These are phyloP conservation scores for Jaculus jaculus DNA, from an alignment of 2,113 vertebrate genomes.

Conservation along the genomic window DNA sequence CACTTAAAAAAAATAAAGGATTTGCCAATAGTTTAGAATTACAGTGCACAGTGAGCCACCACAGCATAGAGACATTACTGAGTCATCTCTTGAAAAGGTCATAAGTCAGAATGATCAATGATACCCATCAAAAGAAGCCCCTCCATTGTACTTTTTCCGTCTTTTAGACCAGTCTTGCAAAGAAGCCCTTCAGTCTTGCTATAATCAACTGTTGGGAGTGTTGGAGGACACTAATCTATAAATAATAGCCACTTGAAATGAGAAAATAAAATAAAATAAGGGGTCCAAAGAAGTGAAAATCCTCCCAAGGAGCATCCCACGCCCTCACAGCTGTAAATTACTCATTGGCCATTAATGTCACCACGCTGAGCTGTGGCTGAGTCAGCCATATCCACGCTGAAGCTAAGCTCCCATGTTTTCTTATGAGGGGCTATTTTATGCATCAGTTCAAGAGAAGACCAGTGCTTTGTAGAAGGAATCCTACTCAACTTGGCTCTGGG, in stretches of 20 bases:
- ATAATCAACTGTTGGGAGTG: conserved; percentile 48
- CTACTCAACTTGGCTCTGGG: conserved; percentile 57
- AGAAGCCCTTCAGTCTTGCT: conserved; percentile 16
- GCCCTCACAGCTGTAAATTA: conserved; percentile 86
- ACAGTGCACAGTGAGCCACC: conserved; percentile 46
- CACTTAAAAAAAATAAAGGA: no score
- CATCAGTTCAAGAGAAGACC: conserved; percentile 37
- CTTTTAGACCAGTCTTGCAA: conserved; percentile 50
- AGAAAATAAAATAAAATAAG: conserved; percentile 60
- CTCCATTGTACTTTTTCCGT: neutral
- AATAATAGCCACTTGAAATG: conserved; percentile 76
- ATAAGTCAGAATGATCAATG: conserved; percentile 46
- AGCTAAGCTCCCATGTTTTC: conserved; percentile 78
- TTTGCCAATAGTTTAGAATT: conserved; percentile 42
- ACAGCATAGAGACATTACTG: conserved; percentile 15
- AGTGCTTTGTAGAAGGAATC: conserved; percentile 52
- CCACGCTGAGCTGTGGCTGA: conserved; percentile 79
- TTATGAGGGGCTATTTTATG: conserved; percentile 1
- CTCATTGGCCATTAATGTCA: conserved; percentile 84
- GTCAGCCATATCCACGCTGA: conserved; percentile 81
- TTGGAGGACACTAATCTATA: conserved; percentile 47
- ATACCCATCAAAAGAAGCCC: neutral
- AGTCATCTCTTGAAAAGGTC: conserved; percentile 37
- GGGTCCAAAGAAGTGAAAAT: conserved; percentile 67
- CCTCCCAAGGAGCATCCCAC: conserved; percentile 73